Evolutionary conservation across 2,113 vertebrate genomes (phyloP).

Genomic region (Scalopus aquaticus): DNA sequence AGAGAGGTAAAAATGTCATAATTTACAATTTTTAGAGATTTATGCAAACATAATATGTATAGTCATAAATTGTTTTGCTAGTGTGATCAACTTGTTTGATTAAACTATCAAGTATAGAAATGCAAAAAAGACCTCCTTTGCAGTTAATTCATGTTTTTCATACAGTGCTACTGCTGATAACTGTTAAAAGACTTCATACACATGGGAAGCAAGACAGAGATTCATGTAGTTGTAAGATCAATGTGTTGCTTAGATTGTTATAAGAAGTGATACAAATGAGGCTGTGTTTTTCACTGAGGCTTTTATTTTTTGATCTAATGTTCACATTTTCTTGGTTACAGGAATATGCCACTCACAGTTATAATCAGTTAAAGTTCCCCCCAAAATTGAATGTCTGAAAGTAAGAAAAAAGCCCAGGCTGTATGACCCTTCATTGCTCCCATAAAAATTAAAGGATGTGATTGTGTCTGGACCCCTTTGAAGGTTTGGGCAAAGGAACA

Average conservation of each 20-base stretch:
- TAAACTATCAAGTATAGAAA: not conserved
- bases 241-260: not conserved
- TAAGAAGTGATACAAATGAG: not conserved
- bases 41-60: not conserved
- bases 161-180: not conserved
- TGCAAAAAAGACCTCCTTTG: not conserved
- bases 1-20: not conserved
- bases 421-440: not conserved
- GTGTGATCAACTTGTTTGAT: not conserved
- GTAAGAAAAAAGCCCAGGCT: not conserved
- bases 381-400: conserved; percentile 31
- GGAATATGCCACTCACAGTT: not conserved
- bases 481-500: conserved; percentile 54
- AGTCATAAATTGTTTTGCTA: not conserved
- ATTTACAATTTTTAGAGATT: not conserved
- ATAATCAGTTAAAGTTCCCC: conserved; percentile 5
- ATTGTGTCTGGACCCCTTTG: not conserved
- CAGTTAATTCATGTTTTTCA: not conserved
- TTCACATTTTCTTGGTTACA: conserved; percentile 17
- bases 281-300: not conserved
- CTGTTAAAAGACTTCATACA: not conserved
- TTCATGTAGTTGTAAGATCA: not conserved
- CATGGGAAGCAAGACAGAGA: not conserved
- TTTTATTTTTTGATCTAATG: conserved; percentile 46
- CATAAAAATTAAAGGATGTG: conserved; percentile 64